These are phyloP conservation scores for Drosophila littoralis DNA, from an alignment of 1,140 invertebrate genomes.

Conservation along the genomic window DNA sequence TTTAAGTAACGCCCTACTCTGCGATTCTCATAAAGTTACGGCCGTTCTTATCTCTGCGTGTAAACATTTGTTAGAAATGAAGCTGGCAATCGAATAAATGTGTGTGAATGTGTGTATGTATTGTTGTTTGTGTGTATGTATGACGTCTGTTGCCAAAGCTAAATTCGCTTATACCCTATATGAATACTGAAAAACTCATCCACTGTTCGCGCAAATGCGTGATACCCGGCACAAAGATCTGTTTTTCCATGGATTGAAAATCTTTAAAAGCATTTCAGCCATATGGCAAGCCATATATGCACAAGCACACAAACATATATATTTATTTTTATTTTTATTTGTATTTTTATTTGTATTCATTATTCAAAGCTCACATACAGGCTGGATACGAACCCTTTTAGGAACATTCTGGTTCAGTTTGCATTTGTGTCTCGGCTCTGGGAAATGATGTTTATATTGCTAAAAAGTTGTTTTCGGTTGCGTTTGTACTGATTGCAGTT, in stretches of 20 bases:
- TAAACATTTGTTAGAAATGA: no score
- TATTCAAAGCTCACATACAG: no score
- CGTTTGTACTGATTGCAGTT: not conserved
- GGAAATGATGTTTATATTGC: not conserved
- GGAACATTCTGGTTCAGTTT: not conserved
- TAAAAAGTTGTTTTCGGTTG: not conserved
- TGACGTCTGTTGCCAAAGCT: conserved; percentile 11
- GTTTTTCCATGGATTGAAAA: not conserved
- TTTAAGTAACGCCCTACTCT: no score
- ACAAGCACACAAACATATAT: not conserved
- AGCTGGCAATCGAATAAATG: no score
- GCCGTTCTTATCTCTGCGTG: not conserved
- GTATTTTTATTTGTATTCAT: no score
- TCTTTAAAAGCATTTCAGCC: not conserved
- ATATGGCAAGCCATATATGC: not conserved
- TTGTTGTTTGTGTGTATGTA: no score
- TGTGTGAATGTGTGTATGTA: not conserved
- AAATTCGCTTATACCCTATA: conserved; percentile 7
- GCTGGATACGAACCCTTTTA: no score
- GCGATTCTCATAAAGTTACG: no score
- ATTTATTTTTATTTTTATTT: no score
- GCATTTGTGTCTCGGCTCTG: not conserved
- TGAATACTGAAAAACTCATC: conserved; percentile 1
- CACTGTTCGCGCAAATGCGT: conserved; percentile 15
- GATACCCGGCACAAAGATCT: conserved; percentile 1